These are phyloP conservation scores for Pomatostomus ruficeps DNA, from an alignment of 2,113 vertebrate species.

Conservation along the genomic window DNA sequence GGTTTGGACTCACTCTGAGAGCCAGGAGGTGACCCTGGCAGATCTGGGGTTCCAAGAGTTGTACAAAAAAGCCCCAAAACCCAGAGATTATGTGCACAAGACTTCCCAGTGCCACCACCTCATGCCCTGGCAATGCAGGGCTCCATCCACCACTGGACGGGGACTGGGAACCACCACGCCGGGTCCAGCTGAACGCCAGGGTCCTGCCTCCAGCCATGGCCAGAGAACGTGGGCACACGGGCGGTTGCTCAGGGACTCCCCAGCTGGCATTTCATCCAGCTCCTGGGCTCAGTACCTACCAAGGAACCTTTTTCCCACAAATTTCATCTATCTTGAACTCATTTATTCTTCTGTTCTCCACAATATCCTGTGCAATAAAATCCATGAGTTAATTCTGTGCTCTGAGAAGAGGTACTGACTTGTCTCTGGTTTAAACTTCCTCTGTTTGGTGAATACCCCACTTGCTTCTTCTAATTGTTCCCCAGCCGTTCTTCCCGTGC, in stretches of 20 bases:
- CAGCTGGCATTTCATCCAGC: not conserved
- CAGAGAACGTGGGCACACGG: not conserved
- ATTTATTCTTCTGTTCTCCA: not conserved
- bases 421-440: not conserved
- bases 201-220: fast-evolving
- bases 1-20: not conserved
- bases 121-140: not conserved
- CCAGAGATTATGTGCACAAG: fast-evolving
- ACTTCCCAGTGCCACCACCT: too few relatives aligned
- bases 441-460: not conserved
- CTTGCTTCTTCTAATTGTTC: not conserved
- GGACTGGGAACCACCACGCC: not conserved
- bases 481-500: not conserved
- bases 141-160: not conserved
- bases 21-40: not conserved
- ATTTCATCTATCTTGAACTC: not conserved
- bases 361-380: not conserved
- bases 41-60: not conserved
- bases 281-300: not conserved
- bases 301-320: not conserved
- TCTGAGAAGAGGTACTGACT: not conserved
- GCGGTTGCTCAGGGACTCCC: not conserved
- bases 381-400: not conserved
- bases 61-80: not conserved
- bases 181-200: not conserved